Evolutionary conservation across 1,140 invertebrate genomes (phyloP).

Genomic region (Apolygus lucorum): DNA sequence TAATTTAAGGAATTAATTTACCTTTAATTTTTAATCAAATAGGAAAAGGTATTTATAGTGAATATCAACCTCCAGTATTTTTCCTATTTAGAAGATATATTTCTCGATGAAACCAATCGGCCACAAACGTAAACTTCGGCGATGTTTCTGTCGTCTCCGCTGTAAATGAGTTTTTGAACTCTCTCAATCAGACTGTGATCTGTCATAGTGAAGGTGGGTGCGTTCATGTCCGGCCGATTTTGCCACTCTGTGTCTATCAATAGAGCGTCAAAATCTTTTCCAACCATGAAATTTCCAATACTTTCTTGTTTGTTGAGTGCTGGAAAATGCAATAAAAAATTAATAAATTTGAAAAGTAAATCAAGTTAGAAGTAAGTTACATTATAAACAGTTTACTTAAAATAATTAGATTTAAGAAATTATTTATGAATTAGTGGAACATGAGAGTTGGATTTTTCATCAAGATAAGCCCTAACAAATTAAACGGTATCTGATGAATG

Average conservation of each 20-base stretch:
- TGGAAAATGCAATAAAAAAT: slow-evolving; percentile 40
- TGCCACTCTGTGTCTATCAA: slow-evolving; percentile 43
- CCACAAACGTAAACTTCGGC: slow-evolving; percentile 55
- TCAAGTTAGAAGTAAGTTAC: too few species aligned
- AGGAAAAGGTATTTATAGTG: too few species aligned
- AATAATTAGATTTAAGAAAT: too few species aligned
- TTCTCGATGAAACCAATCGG: slow-evolving; percentile 10
- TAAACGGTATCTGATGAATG: too few species aligned
- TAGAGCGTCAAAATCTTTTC: slow-evolving; percentile 80
- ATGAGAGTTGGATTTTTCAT: too few species aligned
- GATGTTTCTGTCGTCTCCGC: slow-evolving; percentile 80
- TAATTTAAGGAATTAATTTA: too few species aligned
- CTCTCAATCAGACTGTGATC: slow-evolving; percentile 47
- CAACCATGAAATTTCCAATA: slow-evolving; percentile 68
- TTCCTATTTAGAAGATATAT: too few species aligned
- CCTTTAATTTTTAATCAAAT: too few species aligned
- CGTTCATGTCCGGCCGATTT: slow-evolving; percentile 42
- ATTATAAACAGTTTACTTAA: too few species aligned
- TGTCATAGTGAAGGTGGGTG: slow-evolving; percentile 28
- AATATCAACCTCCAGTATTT: too few species aligned
- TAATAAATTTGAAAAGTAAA: background rate
- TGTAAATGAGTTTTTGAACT: slow-evolving; percentile 71
- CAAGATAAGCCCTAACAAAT: too few species aligned
- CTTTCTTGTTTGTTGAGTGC: slow-evolving; percentile 60
- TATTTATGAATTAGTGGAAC: slow-evolving; percentile 26